These are phyloP conservation scores for Drosophila funebris DNA, from an alignment of 1,140 invertebrate species.

Conservation along the genomic window DNA sequence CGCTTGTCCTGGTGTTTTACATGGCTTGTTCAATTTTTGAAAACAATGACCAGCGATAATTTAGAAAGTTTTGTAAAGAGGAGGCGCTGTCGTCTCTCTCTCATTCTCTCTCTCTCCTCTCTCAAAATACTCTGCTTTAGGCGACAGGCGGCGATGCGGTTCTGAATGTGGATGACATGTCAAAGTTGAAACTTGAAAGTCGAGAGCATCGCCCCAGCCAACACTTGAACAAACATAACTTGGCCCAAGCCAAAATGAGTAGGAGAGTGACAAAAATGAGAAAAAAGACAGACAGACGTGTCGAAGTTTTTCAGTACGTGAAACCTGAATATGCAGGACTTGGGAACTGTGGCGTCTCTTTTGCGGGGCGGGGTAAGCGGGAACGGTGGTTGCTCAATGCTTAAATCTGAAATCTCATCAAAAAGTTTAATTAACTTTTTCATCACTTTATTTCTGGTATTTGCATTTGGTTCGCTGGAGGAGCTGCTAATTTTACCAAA, in stretches of 20 bases:
- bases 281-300: background rate
- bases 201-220: slow-evolving; percentile 4
- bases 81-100: too few relatives aligned
- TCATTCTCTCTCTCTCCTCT: too few relatives aligned
- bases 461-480: slow-evolving; percentile 46
- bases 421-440: slow-evolving; percentile 82
- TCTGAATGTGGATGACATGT: slow-evolving; percentile 44
- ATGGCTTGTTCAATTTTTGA: slow-evolving; percentile 20
- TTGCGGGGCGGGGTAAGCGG: background rate
- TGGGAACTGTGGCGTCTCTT: background rate
- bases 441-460: slow-evolving; percentile 77
- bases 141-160: background rate
- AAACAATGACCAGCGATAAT: slow-evolving; percentile 63
- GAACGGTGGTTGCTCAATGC: slow-evolving; percentile 8
- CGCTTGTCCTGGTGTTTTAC: slow-evolving; percentile 8
- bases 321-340: slow-evolving; percentile 3
- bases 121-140: background rate
- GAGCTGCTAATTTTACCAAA: slow-evolving; percentile 47
- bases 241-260: background rate
- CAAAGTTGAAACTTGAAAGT: slow-evolving; percentile 40
- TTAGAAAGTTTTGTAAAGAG: slow-evolving; percentile 45
- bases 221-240: slow-evolving; percentile 36
- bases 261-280: slow-evolving; percentile 1
- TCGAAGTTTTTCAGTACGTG: slow-evolving; percentile 39
- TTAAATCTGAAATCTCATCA: slow-evolving; percentile 77